Conservation (phyloP, 2,113 vertebrate genomes). For the Toxotes jaculatrix region DNA sequence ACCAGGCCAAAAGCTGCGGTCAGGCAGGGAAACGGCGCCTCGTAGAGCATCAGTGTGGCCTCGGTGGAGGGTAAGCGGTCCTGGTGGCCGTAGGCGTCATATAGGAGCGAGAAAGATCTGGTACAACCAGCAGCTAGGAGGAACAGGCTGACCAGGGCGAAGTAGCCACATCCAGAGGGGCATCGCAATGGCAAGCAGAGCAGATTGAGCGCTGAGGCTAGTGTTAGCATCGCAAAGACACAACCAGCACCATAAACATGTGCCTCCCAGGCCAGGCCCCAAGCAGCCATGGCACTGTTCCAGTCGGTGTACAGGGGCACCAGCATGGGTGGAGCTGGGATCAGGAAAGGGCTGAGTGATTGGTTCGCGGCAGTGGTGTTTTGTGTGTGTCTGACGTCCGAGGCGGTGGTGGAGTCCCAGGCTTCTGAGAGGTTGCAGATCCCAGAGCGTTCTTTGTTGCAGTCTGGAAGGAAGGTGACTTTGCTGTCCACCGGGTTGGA, state of each 20-base stretch:
- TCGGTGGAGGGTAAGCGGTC: conserved; percentile 83
- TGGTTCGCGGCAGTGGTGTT: conserved; percentile 75
- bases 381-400: conserved; percentile 50
- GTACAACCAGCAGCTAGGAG: conserved; percentile 84
- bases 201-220: conserved; percentile 87
- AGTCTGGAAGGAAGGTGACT: conserved; percentile 79
- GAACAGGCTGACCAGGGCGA: conserved; percentile 87
- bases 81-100: conserved; percentile 88
- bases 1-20: conserved; percentile 89
- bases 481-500: conserved; percentile 32
- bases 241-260: conserved; percentile 89
- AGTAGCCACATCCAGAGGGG: conserved; percentile 88
- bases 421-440: conserved; percentile 76
- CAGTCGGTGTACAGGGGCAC: conserved; percentile 89
- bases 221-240: conserved; percentile 85
- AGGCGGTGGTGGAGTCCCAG: conserved; percentile 67
- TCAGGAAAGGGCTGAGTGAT: conserved; percentile 65
- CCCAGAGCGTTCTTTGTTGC: conserved; percentile 75
- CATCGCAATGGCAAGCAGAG: conserved; percentile 88
- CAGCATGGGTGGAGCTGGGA: conserved; percentile 82
- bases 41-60: conserved; percentile 85
- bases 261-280: conserved; percentile 93
- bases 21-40: conserved; percentile 90
- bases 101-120: conserved; percentile 87
- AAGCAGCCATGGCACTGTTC: conserved; percentile 89